These are phyloP conservation scores for Apantesis nais DNA, from an alignment of 2,888 invertebrate species.

Conservation along the genomic window DNA sequence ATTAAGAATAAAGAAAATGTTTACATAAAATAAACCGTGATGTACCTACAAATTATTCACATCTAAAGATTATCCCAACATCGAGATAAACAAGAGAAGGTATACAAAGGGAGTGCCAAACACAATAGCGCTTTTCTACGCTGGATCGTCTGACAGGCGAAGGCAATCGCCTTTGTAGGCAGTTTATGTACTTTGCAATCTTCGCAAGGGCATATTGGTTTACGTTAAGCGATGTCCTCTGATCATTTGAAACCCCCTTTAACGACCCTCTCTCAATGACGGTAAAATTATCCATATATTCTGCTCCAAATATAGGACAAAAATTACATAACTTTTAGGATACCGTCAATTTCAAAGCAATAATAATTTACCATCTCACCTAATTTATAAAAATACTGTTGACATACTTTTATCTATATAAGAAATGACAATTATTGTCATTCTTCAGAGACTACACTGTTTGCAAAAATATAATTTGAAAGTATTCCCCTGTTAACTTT, in stretches of 20 bases:
- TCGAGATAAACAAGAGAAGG: conserved; percentile 52
- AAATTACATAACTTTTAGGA: not conserved
- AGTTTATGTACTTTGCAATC: conserved; percentile 62
- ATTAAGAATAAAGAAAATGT: conserved; percentile 12
- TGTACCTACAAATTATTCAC: conserved; percentile 40
- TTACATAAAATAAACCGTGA: conserved; percentile 37
- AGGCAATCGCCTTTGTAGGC: conserved; percentile 71
- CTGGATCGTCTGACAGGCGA: conserved; percentile 60
- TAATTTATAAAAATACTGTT: conserved; percentile 6
- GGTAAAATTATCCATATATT: conserved; percentile 16
- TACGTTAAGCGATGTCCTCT: conserved; percentile 40
- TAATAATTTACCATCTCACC: not conserved
- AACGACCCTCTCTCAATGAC: conserved; percentile 21
- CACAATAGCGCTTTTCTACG: conserved; percentile 65
- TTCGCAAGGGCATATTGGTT: conserved; percentile 53
- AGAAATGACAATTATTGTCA: conserved; percentile 11
- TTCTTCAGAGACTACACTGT: conserved; percentile 2
- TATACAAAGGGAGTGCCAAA: conserved; percentile 67
- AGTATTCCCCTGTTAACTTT: not conserved
- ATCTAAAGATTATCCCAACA: conserved; percentile 50
- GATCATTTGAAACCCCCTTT: conserved; percentile 30
- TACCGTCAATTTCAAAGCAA: not conserved
- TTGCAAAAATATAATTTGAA: conserved; percentile 1
- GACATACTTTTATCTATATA: not conserved
- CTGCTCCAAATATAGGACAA: not conserved